Evolutionary conservation across 2,113 vertebrate species (phyloP), one percentile per base, ranked within the genome.

Genomic region (Neopipo cinnamomea): DNA sequence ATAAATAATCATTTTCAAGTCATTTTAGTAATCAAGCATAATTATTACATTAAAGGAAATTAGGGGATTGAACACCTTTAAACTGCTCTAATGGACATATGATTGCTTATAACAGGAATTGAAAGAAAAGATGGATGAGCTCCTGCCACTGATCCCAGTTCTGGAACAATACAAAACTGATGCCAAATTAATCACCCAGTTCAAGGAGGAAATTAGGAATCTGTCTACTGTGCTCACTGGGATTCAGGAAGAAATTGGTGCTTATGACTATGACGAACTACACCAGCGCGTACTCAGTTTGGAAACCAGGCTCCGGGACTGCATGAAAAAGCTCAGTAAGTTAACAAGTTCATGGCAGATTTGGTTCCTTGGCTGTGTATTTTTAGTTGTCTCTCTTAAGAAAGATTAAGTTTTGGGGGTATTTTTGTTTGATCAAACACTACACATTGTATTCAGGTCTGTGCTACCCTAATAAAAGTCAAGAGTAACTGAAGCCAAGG

Each of bases 311-410:
- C 99, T 99, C 39, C 98, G 99, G 65, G 99, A 98, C 97, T 99
- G 99, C 97, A 99, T 99, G 99, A 99, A 99, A 95, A 99, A 99
- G 96, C 98, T 99, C n/a, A 99, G 99, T 99, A 97, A 99, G 99
- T 99, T 87, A 42, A 74, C 12, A 21, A 31, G 55, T 61, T 56
- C 61, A 15, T 78, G 61, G 73, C 62, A 85, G 9, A 44, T 94
- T 85, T 74, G 31, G 28, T 87, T 49, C 18, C 67, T 81, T 31
- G 2, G 14, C 33, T 93, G 11, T 47, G 5, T 46, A 37, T 63
- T 73, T 66, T 65, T 11, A 41, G 17, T n/a, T 59, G 39, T 66
- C 62, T 85, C 75, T 81, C 19, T 53, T 42, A 22, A 58, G 49
- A 65, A 85, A 41, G 21, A 86, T 13, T 6, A 42, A 74, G 31